Conservation (phyloP, 2,888 invertebrate species). For the Eilema caniola region DNA sequence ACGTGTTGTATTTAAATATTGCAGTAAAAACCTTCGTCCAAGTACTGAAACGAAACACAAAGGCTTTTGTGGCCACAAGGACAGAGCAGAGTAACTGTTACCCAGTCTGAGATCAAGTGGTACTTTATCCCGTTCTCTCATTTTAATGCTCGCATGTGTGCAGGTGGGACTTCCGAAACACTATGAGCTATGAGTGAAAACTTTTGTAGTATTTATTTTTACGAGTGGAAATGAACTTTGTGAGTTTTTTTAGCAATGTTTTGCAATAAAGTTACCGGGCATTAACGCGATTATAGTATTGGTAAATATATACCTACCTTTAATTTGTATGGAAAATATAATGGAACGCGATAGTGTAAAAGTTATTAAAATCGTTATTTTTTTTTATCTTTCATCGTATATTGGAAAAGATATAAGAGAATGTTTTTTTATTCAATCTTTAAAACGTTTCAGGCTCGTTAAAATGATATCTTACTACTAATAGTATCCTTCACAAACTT, state of each 20-base stretch:
- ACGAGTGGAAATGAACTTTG: not conserved
- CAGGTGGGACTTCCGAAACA: constrained; percentile 4
- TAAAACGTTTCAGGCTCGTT: not conserved
- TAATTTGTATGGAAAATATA: too few species aligned
- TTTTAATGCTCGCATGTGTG: not conserved
- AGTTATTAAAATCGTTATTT: too few species aligned
- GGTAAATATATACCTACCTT: too few species aligned
- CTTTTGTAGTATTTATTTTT: not conserved
- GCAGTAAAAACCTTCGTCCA: constrained; percentile 34
- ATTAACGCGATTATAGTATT: too few species aligned
- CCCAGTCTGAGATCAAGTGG: constrained; percentile 46
- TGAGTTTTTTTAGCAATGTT: not conserved
- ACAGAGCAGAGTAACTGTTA: constrained; percentile 53
- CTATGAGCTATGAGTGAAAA: not conserved
- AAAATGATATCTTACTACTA: not conserved
- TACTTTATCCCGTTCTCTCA: constrained; percentile 1
- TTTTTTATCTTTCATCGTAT: not conserved
- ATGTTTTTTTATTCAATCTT: not conserved
- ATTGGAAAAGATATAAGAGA: not conserved
- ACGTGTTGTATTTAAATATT: constrained; percentile 33
- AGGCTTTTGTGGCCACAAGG: constrained; percentile 42
- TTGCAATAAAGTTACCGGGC: not conserved
- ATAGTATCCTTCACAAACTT: not conserved
- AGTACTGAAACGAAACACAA: constrained; percentile 32
- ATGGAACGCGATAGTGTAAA: too few species aligned